Percentiles rank a stretch among this genome's conserved stretches.
Conservation (phyloP, 2,113 vertebrate species). For the Regulus satrapa region DNA sequence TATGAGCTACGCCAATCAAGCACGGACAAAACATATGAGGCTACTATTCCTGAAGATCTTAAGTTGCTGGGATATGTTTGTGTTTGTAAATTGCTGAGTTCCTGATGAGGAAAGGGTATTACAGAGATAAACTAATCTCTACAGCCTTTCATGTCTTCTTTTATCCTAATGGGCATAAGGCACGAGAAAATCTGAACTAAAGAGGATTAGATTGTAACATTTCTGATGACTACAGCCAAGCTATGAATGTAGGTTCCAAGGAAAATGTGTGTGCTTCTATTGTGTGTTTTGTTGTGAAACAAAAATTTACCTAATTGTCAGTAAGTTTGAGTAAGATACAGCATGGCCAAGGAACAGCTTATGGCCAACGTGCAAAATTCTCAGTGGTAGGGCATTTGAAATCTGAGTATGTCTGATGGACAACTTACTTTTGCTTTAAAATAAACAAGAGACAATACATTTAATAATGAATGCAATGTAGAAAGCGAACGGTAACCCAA, state of each 20-base stretch:
- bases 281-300: too few relatives aligned
- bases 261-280: too few relatives aligned
- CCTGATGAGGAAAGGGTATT: neutral
- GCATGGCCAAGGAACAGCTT: rapidly evolving
- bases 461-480: neutral
- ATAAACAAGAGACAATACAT: neutral
- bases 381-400: neutral
- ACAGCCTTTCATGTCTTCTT: neutral
- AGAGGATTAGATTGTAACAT: neutral
- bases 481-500: neutral
- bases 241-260: neutral
- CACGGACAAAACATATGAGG: neutral
- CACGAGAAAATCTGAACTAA: neutral
- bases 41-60: neutral
- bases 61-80: neutral
- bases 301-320: neutral
- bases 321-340: neutral
- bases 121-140: neutral
- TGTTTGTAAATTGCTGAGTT: neutral
- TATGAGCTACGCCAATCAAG: neutral
- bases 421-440: neutral
- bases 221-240: neutral
- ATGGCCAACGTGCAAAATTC: neutral
- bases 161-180: neutral
- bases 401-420: neutral